Base-by-base conservation (phyloP, 92 coral and sea anemone species). In the Siderastrea siderea region DNA sequence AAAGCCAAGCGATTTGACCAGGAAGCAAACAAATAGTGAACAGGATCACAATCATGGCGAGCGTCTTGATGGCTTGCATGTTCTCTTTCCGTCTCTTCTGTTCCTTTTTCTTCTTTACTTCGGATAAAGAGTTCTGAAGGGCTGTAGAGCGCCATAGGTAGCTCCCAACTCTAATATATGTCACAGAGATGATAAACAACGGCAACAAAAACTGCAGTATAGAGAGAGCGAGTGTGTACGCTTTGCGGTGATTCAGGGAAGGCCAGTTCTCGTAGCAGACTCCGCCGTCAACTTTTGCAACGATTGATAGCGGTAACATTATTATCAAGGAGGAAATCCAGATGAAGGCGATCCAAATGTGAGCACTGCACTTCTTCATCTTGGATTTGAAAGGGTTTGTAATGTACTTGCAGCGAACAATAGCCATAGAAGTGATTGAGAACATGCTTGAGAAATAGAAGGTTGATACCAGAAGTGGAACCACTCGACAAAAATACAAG, bases 1-100 rank as follows among this genome's bases (percentile, higher is more conserved):
- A 75, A 92, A 95, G 81, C 98, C 98, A 95, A 16, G 93, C 95
- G 47, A 95, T 88, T 47, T 93, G 88, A 6, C 92, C 93, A 17
- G 98, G 98, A 14, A 95, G 67, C 77, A 93, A 78, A 53, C 90
- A 84, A 60, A 88, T 74, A 11, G 95, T 87, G 57, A 95, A 95
- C 5, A 84, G 48, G 7, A 90, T 75, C 51, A 91, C 95, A 69
- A 95, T 93, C 2, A 90, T 82, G 0, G 95, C 93, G 55, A 95
- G 64, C 57, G 91, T 93, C 19, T 82, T 88, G 60, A 92, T 95
- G 1, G 90, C 88, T 61, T 90, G 91, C 69, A 82, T 87, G 68
- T 93, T 91, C 38, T 26, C 38, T 26, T 26, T 26, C 38, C 38
- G 38, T 26, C 38, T 26, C 38, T 26, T 26, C 38, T 26, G 38